phyloP scores from a whole-genome alignment of 2,113 vertebrate genomes.

The Eudyptes chrysolophus region DNA sequence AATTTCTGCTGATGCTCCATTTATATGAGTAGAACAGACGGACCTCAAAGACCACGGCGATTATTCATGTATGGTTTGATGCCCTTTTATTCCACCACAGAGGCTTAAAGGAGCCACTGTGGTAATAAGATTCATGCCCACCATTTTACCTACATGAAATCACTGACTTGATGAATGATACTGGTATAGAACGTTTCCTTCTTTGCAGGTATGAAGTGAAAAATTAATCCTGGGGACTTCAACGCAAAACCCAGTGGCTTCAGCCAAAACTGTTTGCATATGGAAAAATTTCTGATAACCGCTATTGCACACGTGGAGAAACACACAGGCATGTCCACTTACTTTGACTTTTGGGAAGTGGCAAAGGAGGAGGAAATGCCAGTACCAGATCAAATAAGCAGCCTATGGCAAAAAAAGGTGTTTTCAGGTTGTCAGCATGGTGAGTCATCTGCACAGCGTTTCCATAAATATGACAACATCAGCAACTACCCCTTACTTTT shows the following conservation, averaged over 20 bases:
- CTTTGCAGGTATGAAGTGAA: background rate
- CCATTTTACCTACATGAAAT: background rate
- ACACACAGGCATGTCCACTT: background rate
- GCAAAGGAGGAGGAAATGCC: background rate
- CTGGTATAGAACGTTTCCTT: background rate
- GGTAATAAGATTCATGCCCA: background rate
- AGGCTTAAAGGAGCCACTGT: background rate
- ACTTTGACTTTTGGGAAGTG: background rate
- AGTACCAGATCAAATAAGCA: background rate
- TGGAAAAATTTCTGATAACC: background rate
- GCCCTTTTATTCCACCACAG: background rate
- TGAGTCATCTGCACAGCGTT: background rate
- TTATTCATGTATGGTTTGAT: slow-evolving; percentile 25
- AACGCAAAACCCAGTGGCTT: background rate
- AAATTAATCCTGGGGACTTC: background rate
- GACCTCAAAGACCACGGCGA: background rate
- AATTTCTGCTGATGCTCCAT: background rate
- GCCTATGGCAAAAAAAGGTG: background rate
- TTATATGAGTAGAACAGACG: background rate
- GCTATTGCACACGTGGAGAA: background rate
- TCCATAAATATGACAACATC: background rate
- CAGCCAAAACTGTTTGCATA: background rate
- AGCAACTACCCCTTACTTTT: background rate
- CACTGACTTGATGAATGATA: background rate
- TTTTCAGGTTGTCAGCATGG: background rate